phyloP scores from a whole-genome alignment of 1,140 invertebrate species.

The Helicoverpa zea region DNA sequence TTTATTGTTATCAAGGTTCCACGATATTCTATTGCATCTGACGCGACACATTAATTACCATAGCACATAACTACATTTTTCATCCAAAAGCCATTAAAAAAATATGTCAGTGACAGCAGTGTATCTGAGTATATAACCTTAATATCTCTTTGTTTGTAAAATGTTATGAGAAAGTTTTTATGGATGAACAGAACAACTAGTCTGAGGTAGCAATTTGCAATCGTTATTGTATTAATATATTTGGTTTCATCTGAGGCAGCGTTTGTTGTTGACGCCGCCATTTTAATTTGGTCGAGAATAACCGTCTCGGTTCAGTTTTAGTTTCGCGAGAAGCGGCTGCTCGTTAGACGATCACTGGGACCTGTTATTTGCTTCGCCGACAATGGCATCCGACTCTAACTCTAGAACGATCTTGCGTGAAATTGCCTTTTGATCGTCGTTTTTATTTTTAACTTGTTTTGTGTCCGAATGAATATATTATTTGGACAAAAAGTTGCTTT shows the following conservation, averaged over 20 bases:
- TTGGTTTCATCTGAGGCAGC: conserved; percentile 54
- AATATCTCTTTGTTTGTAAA: too few species aligned
- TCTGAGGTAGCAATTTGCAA: conserved; percentile 28
- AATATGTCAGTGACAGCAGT: too few species aligned
- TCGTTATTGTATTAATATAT: conserved; percentile 48
- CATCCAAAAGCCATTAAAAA: too few species aligned
- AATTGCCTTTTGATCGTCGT: conserved; percentile 65
- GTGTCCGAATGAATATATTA: conserved; percentile 47
- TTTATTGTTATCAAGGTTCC: not conserved
- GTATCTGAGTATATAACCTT: too few species aligned
- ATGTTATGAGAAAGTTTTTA: too few species aligned
- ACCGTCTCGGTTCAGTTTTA: conserved; percentile 44
- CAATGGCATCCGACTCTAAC: conserved; percentile 63
- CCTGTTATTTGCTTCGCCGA: conserved; percentile 68
- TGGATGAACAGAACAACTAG: too few species aligned
- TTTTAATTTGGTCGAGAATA: conserved; percentile 60
- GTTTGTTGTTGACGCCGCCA: conserved; percentile 59
- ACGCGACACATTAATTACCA: conserved; percentile 19
- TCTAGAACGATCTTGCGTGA: conserved; percentile 67
- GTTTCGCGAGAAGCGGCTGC: conserved; percentile 53
- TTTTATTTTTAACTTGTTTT: conserved; percentile 60
- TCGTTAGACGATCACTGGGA: conserved; percentile 58
- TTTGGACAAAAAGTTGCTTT: conserved; percentile 46
- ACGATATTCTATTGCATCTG: not conserved
- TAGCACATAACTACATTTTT: conserved; percentile 14